Conservation (phyloP, 2,888 invertebrate genomes). For the Nipponacmea schrenckii region DNA sequence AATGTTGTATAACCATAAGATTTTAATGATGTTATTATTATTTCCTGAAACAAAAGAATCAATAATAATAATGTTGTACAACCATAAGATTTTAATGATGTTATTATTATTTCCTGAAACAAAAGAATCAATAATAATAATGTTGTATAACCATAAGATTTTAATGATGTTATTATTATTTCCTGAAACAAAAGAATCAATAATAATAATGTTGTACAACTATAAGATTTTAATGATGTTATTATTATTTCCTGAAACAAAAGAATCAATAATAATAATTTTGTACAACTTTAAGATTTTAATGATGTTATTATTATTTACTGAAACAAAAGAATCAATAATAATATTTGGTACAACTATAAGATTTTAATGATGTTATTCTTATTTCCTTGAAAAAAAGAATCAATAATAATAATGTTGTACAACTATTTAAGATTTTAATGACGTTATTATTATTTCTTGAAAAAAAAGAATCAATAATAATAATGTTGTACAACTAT, state of each 20-base stretch:
- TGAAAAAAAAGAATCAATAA: background rate
- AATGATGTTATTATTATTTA: background rate
- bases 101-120: conserved; percentile 84
- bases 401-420: background rate
- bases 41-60: conserved; percentile 73
- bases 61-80: conserved; percentile 89
- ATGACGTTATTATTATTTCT: background rate
- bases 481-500: too few species aligned
- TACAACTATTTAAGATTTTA: too few species aligned
- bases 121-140: conserved; percentile 78
- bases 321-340: background rate
- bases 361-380: background rate
- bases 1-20: conserved; percentile 87
- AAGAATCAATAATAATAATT: background rate
- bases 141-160: conserved; percentile 84
- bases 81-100: conserved; percentile 84
- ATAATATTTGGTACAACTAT: background rate
- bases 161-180: conserved; percentile 88
- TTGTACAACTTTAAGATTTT: too few species aligned
- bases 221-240: conserved; percentile 83
- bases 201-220: conserved; percentile 92
- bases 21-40: conserved; percentile 87
- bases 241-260: conserved; percentile 82
- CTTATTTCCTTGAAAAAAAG: background rate
- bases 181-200: conserved; percentile 71